These are phyloP conservation scores for Eurystomus gularis DNA, from an alignment of 2,113 vertebrate genomes.

Conservation along the genomic window DNA sequence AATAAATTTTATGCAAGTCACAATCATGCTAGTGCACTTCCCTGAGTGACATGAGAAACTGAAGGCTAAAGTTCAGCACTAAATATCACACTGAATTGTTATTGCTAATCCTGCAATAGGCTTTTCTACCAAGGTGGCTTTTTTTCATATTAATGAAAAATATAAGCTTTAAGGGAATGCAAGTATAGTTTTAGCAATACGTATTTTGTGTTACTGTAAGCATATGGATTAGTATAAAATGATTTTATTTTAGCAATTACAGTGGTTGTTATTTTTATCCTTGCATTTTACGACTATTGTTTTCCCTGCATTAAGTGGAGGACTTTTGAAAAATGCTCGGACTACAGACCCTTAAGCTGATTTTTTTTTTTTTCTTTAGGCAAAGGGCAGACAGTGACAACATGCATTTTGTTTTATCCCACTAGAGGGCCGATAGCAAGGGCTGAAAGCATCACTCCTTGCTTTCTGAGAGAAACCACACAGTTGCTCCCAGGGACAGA, in stretches of 20 bases:
- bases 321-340: background rate
- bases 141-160: conserved; percentile 1
- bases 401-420: background rate
- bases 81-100: background rate
- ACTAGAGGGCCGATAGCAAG: conserved; percentile 39
- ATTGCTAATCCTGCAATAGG: background rate
- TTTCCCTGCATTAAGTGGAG: background rate
- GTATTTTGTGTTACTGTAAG: background rate
- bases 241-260: conserved; percentile 2
- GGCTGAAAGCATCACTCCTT: background rate
- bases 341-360: background rate
- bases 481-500: background rate
- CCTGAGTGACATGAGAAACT: background rate
- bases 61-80: background rate
- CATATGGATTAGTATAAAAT: conserved; percentile 9
- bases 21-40: background rate
- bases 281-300: background rate
- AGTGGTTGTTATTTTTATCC: conserved; percentile 1
- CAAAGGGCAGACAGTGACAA: background rate
- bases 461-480: background rate
- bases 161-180: background rate
- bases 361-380: background rate
- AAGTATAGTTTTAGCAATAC: background rate
- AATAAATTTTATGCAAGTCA: background rate
- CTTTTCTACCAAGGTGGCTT: background rate